A percentile compares a stretch with the other conserved stretches of the same genome.
Conservation (phyloP, 2,888 invertebrate species). For the Branchipolynoe longqiensis region DNA sequence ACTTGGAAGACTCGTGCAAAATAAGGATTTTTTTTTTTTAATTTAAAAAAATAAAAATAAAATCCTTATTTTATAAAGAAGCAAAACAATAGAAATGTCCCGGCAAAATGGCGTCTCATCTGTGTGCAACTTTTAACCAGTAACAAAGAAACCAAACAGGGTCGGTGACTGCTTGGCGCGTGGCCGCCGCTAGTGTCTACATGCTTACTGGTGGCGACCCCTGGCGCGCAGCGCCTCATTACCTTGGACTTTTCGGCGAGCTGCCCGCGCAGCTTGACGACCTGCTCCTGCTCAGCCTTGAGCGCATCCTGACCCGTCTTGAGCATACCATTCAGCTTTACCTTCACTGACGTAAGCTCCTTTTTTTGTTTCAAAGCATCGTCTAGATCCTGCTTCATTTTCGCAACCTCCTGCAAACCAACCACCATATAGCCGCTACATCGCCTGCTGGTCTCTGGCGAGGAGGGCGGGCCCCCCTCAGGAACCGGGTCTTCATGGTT, state of each 20-base stretch:
- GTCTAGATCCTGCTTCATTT: conserved; percentile 51
- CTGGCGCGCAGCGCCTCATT: conserved; percentile 10
- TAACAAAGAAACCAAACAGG: not conserved
- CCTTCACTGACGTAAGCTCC: conserved; percentile 77
- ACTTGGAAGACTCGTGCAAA: no score
- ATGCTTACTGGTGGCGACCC: not conserved
- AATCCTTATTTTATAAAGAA: no score
- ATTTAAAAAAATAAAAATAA: no score
- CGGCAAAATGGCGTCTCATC: no score
- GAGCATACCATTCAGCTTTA: conserved; percentile 78
- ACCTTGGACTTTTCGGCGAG: conserved; percentile 69
- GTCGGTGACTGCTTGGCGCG: not conserved
- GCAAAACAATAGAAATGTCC: no score
- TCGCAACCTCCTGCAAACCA: conserved; percentile 54
- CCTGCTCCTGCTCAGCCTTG: conserved; percentile 79
- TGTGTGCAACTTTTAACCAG: no score
- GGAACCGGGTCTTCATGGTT: not conserved
- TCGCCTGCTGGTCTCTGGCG: not conserved
- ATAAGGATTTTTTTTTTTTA: no score
- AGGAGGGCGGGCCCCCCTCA: not conserved
- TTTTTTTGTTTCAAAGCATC: conserved; percentile 78
- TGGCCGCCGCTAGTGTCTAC: conserved; percentile 25
- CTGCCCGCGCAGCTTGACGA: conserved; percentile 77
- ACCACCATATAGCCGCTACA: conserved; percentile 42
- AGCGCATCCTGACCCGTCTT: conserved; percentile 81